Conservation (phyloP, 2,888 invertebrate species). For the Salpingus planirostris region DNA sequence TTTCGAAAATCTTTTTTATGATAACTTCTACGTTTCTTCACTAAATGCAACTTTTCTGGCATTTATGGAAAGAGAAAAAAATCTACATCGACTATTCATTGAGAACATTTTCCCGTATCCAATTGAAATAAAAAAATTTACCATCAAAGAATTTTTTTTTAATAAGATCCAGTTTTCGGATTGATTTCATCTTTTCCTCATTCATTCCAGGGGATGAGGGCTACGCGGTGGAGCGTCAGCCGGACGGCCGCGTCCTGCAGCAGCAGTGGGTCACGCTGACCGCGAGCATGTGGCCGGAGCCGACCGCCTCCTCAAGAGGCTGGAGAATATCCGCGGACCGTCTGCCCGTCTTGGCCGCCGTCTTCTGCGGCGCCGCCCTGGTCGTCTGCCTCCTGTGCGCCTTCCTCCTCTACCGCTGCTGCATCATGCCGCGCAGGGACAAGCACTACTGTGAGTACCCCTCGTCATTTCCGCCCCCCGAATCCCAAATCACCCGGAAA, state of each 20-base stretch:
- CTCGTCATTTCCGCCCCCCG: not conserved
- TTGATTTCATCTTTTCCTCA: too few species aligned
- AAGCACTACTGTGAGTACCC: conserved; percentile 58
- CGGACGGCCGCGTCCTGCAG: conserved; percentile 37
- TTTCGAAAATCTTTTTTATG: too few species aligned
- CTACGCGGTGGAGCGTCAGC: conserved; percentile 22
- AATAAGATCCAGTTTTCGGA: too few species aligned
- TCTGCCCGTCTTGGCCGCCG: conserved; percentile 42
- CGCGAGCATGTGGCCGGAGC: conserved; percentile 46
- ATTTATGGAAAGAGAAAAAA: too few species aligned
- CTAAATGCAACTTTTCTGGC: too few species aligned
- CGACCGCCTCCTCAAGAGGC: conserved; percentile 35
- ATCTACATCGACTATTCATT: too few species aligned
- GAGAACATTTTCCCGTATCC: too few species aligned
- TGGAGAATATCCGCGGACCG: conserved; percentile 43
- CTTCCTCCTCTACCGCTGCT: conserved; percentile 57
- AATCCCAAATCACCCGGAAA: not conserved
- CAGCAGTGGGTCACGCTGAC: conserved; percentile 48
- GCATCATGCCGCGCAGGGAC: conserved; percentile 60
- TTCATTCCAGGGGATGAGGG: conserved; percentile 35
- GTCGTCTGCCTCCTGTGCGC: conserved; percentile 56
- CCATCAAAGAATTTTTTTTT: too few species aligned
- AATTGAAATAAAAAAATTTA: too few species aligned
- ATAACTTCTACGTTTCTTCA: too few species aligned
- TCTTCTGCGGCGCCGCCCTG: conserved; percentile 50